Base-by-base conservation (phyloP, 2,113 vertebrate genomes). In the Macrotus californicus region DNA sequence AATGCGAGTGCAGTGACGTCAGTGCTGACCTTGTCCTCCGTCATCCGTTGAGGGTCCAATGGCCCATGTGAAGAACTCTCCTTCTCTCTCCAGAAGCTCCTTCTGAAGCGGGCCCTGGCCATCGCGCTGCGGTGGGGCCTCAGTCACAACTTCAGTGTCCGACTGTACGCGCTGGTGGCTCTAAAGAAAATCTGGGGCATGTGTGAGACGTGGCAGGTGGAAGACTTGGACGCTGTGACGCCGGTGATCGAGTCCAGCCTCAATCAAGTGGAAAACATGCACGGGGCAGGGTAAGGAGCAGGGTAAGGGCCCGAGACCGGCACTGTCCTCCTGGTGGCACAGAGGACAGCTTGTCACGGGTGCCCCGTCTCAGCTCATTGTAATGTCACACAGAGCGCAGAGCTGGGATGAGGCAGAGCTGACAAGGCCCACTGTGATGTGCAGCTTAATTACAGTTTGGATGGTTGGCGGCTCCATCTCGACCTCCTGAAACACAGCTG, bases 141-240 rank as follows among this genome's bases (percentile, higher is more conserved):
- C 97, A 99, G 98, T 95, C 99, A 99, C 96, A 99, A 99, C 95
- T 99, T 99, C 95, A 99, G 99, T 0, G 98, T 99, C 61, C 99
- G 99, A 18, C 98, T 99, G 31, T 99, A 99, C 11, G 99, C 99
- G 0, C 97, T 99, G 54, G 56, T 99, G 1, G 99, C 99, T 2
- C 99, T 99, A 81, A 99, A 99, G 98, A 98, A 98, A 91, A 98
- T 99, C 36, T 99, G 99, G 99, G 93, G 69, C 64, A 96, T 99
- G 96, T 98, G 98, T 75, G 98, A 96, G 66, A 80, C 50, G 10
- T 73, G 95, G 8, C 75, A 34, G 0, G 84, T 98, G 8, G 98
- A 98, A 50, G 98, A 98, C 90, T 98, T 99, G 36, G 98, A 97
- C 1, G 98, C 98, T 46, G 95, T 99, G 97, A 97, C 98, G 7